phyloP scores from a whole-genome alignment of 1,140 invertebrate genomes.

The Drosophila triauraria region DNA sequence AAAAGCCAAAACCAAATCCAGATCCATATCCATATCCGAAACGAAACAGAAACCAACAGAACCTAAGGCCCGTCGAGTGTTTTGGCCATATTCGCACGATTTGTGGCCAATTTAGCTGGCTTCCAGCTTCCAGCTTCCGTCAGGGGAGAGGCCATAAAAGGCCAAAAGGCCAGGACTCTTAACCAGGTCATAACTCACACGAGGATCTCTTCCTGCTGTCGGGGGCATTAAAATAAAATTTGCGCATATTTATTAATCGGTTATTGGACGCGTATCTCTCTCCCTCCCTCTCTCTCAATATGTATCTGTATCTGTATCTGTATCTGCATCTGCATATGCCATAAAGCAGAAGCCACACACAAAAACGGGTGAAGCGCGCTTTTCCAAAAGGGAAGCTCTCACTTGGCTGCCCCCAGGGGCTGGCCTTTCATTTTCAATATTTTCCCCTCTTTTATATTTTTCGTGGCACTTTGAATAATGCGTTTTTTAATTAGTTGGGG shows the following conservation, averaged over 20 bases:
- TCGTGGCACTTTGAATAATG: conserved; percentile 33
- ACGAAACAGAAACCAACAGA: conserved; percentile 6
- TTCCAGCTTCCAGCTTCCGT: conserved; percentile 5
- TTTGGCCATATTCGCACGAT: conserved; percentile 56
- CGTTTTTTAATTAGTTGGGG: conserved; percentile 45
- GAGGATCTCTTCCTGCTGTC: conserved; percentile 6
- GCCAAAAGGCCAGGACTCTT: conserved; percentile 26
- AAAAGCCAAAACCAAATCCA: conserved; percentile 4
- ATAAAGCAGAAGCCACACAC: conserved; percentile 25
- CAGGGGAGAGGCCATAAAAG: conserved; percentile 49
- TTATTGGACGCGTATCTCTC: conserved; percentile 39
- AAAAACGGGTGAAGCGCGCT: conserved; percentile 10
- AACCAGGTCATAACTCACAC: conserved; percentile 56
- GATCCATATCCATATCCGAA: neutral
- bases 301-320: conserved; percentile 1
- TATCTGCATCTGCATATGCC: conserved; percentile 21
- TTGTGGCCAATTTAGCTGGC: conserved; percentile 62
- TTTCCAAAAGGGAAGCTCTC: conserved; percentile 46
- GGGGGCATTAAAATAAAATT: conserved; percentile 68
- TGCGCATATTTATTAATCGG: conserved; percentile 71
- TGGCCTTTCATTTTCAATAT: conserved; percentile 30
- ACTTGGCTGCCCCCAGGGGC: conserved; percentile 15
- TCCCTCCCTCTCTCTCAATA: neutral
- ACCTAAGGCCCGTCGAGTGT: neutral
- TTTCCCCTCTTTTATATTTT: conserved; percentile 4